Base-by-base conservation (phyloP, 2,113 vertebrate species). In the Cynoglossus semilaevis region DNA sequence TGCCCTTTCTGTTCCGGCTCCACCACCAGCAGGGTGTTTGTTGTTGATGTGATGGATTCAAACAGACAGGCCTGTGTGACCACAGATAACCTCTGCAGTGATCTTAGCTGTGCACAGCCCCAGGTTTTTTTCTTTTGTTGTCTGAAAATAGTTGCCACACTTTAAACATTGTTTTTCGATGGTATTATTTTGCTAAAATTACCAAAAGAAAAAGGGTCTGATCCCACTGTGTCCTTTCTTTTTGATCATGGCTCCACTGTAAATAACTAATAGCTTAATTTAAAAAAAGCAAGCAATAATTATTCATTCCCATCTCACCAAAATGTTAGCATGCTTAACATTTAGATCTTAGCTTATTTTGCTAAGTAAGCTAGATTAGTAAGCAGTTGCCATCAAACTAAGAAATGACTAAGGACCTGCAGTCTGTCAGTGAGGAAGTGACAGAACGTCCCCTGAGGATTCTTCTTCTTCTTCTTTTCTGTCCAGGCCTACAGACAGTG, bases 61-160 rank as follows among this genome's bases (percentile, higher is more conserved):
- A 81, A 85, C 81, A 85, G 70, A 60, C 65, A 38, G 53, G 63
- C 53, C 15, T 66, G 67, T 37, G 58, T 58, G 76, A 48, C 81
- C 74, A 73, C 58, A 80, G 66, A 76, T 84, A 76, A 80, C 82
- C 83, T 77, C 77, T 65, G 62, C 70, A 79, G 53, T 70, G 72
- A 71, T 53, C 51, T 55, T 54, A 5, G 67, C 63, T 65, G 41
- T 9, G 1, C 44, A 51, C 64, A 51, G 14, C 41, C 38, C 1
- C 38, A 18, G 43, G 18, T 5, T 1, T 56, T 19, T 8, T 52
- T 13, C 14, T 7, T 41, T 14, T 52, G 43, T 53, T 4, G 42
- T 69, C 57, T 51, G 9, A 1, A 41, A 41, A 14, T 11, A 41
- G 38, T 14, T 41, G 37, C 37, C 9, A 40, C 22, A 6, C 3